Evolutionary conservation across 37 sponge, comb jelly and placozoan genomes (phyloP).

Genomic region (Dysidea cf. avara): DNA sequence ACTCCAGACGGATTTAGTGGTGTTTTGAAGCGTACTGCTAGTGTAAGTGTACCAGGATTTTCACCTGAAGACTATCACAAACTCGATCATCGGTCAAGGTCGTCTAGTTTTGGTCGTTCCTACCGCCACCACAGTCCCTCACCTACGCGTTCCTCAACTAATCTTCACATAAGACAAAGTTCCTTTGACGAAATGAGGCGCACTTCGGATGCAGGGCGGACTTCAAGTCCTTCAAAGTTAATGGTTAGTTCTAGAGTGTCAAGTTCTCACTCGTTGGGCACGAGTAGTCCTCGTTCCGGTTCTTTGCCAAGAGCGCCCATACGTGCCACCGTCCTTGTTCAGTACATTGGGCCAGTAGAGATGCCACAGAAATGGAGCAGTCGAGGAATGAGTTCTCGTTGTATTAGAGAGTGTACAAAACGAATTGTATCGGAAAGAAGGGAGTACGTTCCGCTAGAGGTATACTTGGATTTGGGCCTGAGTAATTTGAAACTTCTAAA

Average conservation of each 20-base stretch:
- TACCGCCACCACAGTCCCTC: neutral
- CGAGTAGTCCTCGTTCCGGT: conserved; percentile 8
- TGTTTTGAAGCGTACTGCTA: too few relatives aligned
- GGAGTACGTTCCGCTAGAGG: conserved; percentile 47
- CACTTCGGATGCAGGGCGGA: neutral
- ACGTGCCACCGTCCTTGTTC: conserved; percentile 48
- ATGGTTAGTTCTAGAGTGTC: too few relatives aligned
- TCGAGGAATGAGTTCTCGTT: conserved; percentile 50
- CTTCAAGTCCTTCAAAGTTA: neutral
- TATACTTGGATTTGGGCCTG: conserved; percentile 40
- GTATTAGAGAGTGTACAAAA: conserved; percentile 64
- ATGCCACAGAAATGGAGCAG: conserved; percentile 54
- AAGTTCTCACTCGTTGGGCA: too few relatives aligned
- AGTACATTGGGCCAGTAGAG: conserved; percentile 71
- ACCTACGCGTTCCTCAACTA: neutral
- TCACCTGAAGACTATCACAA: neutral
- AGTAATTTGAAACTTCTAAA: conserved; percentile 39
- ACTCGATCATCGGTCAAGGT: neutral
- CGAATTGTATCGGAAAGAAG: conserved; percentile 34
- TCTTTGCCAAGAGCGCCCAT: conserved; percentile 25
- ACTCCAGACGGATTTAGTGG: too few relatives aligned
- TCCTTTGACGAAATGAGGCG: neutral
- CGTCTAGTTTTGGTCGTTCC: neutral
- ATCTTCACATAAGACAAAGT: neutral
- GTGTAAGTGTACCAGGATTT: neutral